phyloP scores from a whole-genome alignment of 2,797 vertebrate species.

The Ambastaia sidthimunki region DNA sequence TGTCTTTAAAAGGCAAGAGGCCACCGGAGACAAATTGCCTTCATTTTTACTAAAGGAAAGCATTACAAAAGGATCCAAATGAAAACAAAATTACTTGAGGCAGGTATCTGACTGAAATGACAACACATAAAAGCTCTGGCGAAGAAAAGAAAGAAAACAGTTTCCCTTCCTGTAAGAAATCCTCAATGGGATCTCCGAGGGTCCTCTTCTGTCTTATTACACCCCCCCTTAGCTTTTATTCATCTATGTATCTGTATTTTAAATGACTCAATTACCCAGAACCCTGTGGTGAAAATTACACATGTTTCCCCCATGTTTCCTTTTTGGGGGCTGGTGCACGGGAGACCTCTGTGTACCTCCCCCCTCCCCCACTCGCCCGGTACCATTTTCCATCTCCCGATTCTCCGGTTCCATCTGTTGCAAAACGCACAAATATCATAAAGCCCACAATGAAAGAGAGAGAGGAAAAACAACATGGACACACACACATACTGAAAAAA shows the following conservation, averaged over 20 bases:
- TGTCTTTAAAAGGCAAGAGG: constrained; percentile 45
- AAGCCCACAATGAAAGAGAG: constrained; percentile 15
- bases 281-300: constrained; percentile 65
- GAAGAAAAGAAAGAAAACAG: constrained; percentile 65
- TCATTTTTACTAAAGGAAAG: constrained; percentile 54
- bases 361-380: constrained; percentile 30
- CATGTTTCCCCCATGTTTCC: constrained; percentile 59
- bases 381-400: constrained; percentile 41
- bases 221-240: constrained; percentile 60
- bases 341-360: constrained; percentile 48
- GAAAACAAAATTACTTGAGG: constrained; percentile 65
- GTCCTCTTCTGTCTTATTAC: constrained; percentile 64
- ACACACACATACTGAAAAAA: not conserved
- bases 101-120: constrained; percentile 64
- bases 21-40: constrained; percentile 54
- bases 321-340: constrained; percentile 56
- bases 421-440: constrained; percentile 51
- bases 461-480: not conserved
- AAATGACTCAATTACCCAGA: constrained; percentile 65
- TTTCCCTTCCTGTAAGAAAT: constrained; percentile 61
- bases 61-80: constrained; percentile 57
- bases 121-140: constrained; percentile 63
- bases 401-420: constrained; percentile 54
- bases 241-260: constrained; percentile 64
- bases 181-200: constrained; percentile 64